Evolutionary conservation across 2,113 vertebrate species (phyloP).

Genomic region (Hippocampus mohnikei): DNA sequence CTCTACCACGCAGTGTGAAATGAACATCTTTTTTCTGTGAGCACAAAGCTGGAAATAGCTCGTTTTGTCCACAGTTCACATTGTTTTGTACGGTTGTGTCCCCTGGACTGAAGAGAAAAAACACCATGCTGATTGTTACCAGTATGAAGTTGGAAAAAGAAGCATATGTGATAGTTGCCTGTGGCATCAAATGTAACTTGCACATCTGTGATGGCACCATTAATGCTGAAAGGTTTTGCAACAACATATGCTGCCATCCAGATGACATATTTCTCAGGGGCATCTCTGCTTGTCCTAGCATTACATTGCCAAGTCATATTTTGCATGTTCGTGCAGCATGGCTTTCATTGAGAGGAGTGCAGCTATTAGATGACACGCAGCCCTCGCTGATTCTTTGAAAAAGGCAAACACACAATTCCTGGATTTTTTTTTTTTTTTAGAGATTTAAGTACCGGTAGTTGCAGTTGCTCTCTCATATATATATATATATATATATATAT

Average conservation of each 20-base stretch:
- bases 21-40: neutral
- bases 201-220: conserved; percentile 9
- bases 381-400: neutral
- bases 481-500: too few relatives aligned
- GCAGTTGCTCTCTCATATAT: too few relatives aligned
- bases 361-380: neutral
- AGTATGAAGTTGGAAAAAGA: neutral
- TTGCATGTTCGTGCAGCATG: neutral
- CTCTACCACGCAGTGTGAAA: neutral
- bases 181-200: neutral
- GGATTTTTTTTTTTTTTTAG: neutral
- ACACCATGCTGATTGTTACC: neutral
- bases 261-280: conserved; percentile 5
- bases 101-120: conserved; percentile 1
- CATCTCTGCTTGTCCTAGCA: neutral
- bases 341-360: neutral
- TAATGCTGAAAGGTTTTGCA: conserved; percentile 9
- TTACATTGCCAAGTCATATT: neutral
- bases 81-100: neutral
- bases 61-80: neutral
- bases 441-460: too few relatives aligned
- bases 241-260: conserved; percentile 5
- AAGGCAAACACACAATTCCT: neutral
- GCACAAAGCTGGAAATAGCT: neutral
- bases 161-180: neutral